Base-by-base conservation (phyloP, 2,888 invertebrate genomes). In the Lochmaea crataegi region DNA sequence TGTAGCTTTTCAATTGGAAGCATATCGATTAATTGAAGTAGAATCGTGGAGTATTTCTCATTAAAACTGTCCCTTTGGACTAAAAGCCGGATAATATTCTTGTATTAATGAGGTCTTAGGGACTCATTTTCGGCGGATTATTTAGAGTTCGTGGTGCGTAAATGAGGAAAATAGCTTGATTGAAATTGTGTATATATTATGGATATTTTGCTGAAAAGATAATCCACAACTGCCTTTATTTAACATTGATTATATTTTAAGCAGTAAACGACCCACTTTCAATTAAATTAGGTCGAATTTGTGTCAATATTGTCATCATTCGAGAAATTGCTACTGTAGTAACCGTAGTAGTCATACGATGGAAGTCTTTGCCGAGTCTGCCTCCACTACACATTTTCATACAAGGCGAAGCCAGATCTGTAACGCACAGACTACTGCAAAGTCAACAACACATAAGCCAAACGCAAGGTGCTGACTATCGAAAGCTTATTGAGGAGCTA, bases 11-110 rank as follows among this genome's bases (percentile, higher is more conserved):
- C 56, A 53, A 69, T 69, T 53, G 68, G 41, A 69, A 69, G 53
- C 68, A 69, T 9, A 64, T 56, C 56, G 69, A 69, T 69, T 64
- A 64, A 69, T 69, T 69, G 57, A 69, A 41, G 64, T 63, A 56
- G 42, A 64, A 51, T 64, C 64, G 64, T 14, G 26, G 63, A 64
- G 64, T 64, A 64, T 64, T 63, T 63, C 57, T 69, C 69, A 69
- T 69, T 69, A 63, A 69, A 69, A 69, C 53, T 69, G 69, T 69
- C 69, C 69, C 69, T 69, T 69, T 69, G 69, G 64, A 69, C 69
- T 63, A 14, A 42, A 48, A 64, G 26, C 42, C 22, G 69, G 64
- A 69, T 69, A 57, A 64, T 69, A 69, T 69, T 68, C 69, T 57
- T 64, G 69, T 64, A 63, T 69, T 69, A 69, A 69, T 69, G 69